These are phyloP conservation scores for Drosophila neocordata DNA, from an alignment of 1,140 invertebrate species.

Conservation along the genomic window DNA sequence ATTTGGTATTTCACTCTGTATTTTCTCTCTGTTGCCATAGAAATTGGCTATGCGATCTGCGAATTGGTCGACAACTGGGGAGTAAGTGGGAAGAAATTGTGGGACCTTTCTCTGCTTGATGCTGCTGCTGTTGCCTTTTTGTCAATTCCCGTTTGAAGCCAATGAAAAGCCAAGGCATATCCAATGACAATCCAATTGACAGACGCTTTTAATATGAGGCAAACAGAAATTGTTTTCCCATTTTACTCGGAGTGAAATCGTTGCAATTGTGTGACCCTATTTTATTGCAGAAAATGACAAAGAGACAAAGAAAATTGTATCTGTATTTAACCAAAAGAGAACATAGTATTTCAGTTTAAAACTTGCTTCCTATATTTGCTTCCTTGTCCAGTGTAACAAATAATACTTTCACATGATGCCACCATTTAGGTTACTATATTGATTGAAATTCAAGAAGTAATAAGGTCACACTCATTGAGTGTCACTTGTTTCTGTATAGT, in stretches of 20 bases:
- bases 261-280: constrained; percentile 3
- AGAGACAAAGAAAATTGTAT: not conserved
- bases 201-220: constrained; percentile 66
- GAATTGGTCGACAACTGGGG: constrained; percentile 14
- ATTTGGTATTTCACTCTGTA: constrained; percentile 17
- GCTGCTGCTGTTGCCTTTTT: constrained; percentile 39
- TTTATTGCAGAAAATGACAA: not conserved
- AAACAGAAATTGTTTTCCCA: constrained; percentile 33
- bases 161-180: constrained; percentile 58
- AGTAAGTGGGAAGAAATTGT: not conserved
- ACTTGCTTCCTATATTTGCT: not conserved
- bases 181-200: constrained; percentile 65
- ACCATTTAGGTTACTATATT: not conserved
- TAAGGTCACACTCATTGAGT: too few relatives aligned
- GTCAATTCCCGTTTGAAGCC: constrained; percentile 51
- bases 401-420: not conserved
- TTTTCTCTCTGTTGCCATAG: constrained; percentile 30
- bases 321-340: constrained; percentile 1
- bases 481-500: not conserved
- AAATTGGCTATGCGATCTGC: constrained; percentile 30
- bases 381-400: not conserved
- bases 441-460: too few relatives aligned
- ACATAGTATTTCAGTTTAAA: not conserved
- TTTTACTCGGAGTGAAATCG: constrained; percentile 3
- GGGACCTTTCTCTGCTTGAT: constrained; percentile 32